phyloP scores from a whole-genome alignment of 2,113 vertebrate genomes.

The Ivindomyrus marchei region DNA sequence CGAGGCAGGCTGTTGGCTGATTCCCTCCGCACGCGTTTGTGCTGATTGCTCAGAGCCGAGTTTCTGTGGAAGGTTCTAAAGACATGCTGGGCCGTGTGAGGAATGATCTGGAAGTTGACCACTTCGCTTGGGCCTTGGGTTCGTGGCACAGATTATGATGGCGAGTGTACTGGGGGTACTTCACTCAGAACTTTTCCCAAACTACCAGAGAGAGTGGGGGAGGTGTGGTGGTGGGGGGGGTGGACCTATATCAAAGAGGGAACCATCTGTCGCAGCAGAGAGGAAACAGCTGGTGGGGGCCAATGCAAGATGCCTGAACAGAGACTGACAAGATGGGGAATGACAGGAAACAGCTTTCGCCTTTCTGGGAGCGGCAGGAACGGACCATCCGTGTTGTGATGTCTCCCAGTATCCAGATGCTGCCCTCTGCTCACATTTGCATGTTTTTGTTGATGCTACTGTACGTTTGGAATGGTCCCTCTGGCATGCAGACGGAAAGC shows the following conservation, averaged over 20 bases:
- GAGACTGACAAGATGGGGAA: constrained; percentile 90
- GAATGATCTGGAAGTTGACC: background rate
- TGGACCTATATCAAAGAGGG: constrained; percentile 68
- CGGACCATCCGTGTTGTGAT: constrained; percentile 63
- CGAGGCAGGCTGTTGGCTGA: background rate
- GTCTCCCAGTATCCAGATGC: constrained; percentile 86
- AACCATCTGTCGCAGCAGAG: constrained; percentile 81
- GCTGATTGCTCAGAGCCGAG: background rate
- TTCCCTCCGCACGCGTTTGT: background rate
- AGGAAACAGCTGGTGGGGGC: constrained; percentile 81
- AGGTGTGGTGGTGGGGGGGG: constrained; percentile 32
- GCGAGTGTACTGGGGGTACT: background rate
- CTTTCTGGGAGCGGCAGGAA: constrained; percentile 68
- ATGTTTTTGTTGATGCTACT: constrained; percentile 67
- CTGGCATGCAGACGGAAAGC: constrained; percentile 48
- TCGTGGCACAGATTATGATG: background rate
- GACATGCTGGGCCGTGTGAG: no score
- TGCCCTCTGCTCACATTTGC: constrained; percentile 65
- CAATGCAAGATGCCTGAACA: constrained; percentile 82
- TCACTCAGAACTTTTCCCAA: constrained; percentile 17
- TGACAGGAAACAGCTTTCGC: constrained; percentile 95
- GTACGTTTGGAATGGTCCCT: constrained; percentile 60
- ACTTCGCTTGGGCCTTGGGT: background rate
- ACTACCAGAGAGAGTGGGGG: background rate
- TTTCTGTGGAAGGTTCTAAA: background rate